Evolutionary conservation across 1,140 invertebrate genomes (phyloP), one percentile per base, ranked within the genome.

Genomic region (Lethrus apterus): DNA sequence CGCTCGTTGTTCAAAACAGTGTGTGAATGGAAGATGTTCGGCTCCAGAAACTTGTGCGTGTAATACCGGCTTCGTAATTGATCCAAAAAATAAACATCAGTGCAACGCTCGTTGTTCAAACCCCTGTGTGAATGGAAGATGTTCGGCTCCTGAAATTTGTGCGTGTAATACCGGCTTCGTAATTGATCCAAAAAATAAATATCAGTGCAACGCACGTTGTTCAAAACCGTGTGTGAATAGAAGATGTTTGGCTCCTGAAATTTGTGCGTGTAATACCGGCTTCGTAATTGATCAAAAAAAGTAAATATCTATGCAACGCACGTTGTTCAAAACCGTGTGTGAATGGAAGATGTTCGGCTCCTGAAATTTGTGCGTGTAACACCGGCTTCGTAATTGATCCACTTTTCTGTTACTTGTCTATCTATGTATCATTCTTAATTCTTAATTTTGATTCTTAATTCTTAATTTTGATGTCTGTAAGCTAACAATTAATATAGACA

Each of bases 291-390:
- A 29, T n/a, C 11, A 8, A n/a, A 31, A 33, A 23, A 50, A 50
- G n/a, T 62, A 65, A 46, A 32, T 67, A 65, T 45, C 10, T 34
- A 20, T 80, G 77, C 51, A 57, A 65, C 15, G 73, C 78, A 9
- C 58, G 71, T 4, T 66, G 60, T 43, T 18, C 29, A 1, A 42
- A 44, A 11, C 19, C 14, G 4, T 62, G 63, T 36, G 48, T 34
- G 3, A 51, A 82, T 54, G 75, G 72, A 0, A 64, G 70, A 7
- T 84, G 80, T 56, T 60, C 65, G 2, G 73, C 69, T 0, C 79
- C 79, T 1, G 69, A 81, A 4, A 66, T 60, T 0, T 83, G 80
- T 29, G 54, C 38, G 5, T 56, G 54, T 24, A 51, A 45, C 23
- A 18, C 23, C 9, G 55, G 55, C 4, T 57, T 49, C 31, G 3